Base-by-base conservation (phyloP, 2,113 vertebrate genomes). In the Cinclus mexicanus region DNA sequence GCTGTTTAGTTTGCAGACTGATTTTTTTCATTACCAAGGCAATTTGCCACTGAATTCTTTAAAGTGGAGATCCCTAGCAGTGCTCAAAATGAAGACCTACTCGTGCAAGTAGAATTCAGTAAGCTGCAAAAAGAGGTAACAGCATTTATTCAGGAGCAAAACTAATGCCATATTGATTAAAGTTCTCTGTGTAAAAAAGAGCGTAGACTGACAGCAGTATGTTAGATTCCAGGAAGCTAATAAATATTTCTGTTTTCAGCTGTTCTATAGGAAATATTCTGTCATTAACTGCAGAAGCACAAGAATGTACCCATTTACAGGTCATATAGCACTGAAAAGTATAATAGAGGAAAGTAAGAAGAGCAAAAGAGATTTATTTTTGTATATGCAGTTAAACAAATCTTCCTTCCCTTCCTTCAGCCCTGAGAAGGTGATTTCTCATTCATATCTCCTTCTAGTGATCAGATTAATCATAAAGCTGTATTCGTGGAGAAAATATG, bases 1-100 rank as follows among this genome's bases (percentile, higher is more conserved):
- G 57, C 46, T 83, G 7, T 72, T 95, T 83, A 28, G 57, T 76
- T 93, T 92, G 53, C 63, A 90, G 63, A 80, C 57, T 72, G 72
- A 53, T 94, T 92, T 86, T 94, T 67, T 94, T 67, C 63, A 53
- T 94, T 92, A 94, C 59, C 49, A 72, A 86, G 17, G 59, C 83
- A 90, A 74, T 94, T 95, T 94, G 53, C 67, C 22, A 31, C 67
- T 65, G 35, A 67, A 37, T 31, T 60, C 64, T 79, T 92, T 60
- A 64, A 80, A 80, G 59, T 29, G 24, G 53, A 93, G 37, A 55
- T 79, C 44, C 22, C 25, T 80, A 77, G 49, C 49, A 80, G 4
- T 86, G 84, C 67, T 80, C 55, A 61, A 80, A 92, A 83, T 83
- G 68, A 90, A 88, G 53, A 76, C 28, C 28, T 86, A n/a, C 37